A percentile compares a stretch with the other conserved stretches of the same genome.
phyloP scores from a whole-genome alignment of 2,888 invertebrate species.

The Cantharis flavilabris region DNA sequence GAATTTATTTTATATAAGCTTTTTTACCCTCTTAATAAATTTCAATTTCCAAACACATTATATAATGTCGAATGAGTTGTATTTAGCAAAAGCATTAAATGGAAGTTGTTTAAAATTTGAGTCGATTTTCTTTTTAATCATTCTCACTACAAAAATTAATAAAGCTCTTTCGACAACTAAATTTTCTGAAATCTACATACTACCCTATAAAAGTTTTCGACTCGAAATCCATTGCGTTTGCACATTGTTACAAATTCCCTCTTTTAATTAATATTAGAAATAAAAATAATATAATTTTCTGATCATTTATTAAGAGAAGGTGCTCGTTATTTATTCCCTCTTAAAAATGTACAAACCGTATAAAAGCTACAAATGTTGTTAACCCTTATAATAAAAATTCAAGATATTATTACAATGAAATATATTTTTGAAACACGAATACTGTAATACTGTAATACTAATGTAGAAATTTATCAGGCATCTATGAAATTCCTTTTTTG shows the following conservation, averaged over 20 bases:
- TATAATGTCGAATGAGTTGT: conserved; percentile 21
- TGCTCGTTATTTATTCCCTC: neutral
- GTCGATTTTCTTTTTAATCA: conserved; percentile 8
- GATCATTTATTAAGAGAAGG: neutral
- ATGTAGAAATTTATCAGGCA: neutral
- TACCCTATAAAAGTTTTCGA: neutral
- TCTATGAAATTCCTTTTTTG: neutral
- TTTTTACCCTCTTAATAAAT: conserved; percentile 32
- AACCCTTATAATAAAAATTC: neutral
- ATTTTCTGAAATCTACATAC: neutral
- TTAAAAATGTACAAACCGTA: neutral
- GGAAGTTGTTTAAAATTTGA: conserved; percentile 7
- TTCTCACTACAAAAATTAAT: conserved; percentile 2
- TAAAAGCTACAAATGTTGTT: neutral
- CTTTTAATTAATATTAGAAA: neutral
- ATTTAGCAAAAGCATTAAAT: conserved; percentile 24
- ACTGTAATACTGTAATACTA: neutral
- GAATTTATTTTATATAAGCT: conserved; percentile 31
- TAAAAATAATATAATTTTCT: neutral
- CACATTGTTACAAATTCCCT: neutral
- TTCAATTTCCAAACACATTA: conserved; percentile 29
- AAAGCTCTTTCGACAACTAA: neutral
- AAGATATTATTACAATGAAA: neutral
- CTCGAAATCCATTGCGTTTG: neutral
- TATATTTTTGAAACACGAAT: neutral